Percentiles rank a stretch among this genome's conserved stretches.
phyloP scores from a whole-genome alignment of 2,113 vertebrate species.

The Nansenia antarctica region DNA sequence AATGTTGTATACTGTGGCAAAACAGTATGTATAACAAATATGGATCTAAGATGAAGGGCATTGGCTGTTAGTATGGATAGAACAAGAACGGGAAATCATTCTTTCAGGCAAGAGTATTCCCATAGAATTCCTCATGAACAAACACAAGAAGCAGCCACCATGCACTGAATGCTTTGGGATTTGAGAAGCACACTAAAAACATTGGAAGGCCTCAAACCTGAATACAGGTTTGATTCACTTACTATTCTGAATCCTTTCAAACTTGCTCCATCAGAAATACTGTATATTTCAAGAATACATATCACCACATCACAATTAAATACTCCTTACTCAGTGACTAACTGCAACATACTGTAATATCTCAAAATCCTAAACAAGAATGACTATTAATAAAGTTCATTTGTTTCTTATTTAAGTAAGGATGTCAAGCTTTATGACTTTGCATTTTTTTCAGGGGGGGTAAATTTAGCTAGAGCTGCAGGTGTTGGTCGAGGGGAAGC shows the following conservation, averaged over 20 bases:
- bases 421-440: too few relatives aligned
- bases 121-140: background rate
- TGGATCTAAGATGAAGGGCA: background rate
- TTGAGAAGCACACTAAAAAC: background rate
- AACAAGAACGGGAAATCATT: background rate
- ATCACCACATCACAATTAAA: background rate
- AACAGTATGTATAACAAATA: background rate
- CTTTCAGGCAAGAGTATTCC: background rate
- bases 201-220: background rate
- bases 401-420: too few relatives aligned
- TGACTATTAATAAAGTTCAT: background rate
- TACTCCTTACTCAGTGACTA: background rate
- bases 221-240: background rate
- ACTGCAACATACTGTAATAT: too few relatives aligned
- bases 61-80: background rate
- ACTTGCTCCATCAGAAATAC: background rate
- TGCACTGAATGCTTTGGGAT: background rate
- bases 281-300: background rate
- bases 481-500: constrained; percentile 11
- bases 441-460: background rate
- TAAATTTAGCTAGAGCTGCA: constrained; percentile 6
- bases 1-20: background rate
- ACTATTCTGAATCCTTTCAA: background rate
- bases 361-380: too few relatives aligned
- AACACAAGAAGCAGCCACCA: background rate